These are phyloP conservation scores for human DNA, from an alignment of 2,113 vertebrate species.

Conservation along the genomic window DNA sequence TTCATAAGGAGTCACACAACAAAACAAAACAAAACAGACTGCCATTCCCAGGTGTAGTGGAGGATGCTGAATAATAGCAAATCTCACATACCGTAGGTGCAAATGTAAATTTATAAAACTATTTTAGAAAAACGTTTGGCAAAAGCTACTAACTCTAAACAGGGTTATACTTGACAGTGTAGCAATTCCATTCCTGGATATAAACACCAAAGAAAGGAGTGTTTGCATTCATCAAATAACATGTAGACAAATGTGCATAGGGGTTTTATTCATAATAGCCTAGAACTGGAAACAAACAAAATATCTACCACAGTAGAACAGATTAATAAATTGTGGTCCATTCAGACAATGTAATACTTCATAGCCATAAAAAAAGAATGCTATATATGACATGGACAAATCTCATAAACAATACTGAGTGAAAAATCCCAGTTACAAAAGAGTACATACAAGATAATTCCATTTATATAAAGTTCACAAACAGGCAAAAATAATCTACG, in stretches of 20 bases:
- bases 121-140: not conserved
- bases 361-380: conserved; percentile 22
- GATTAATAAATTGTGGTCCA: not conserved
- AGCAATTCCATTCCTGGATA: not conserved
- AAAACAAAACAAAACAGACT: not conserved
- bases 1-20: not conserved
- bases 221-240: not conserved
- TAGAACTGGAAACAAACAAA: conserved; percentile 1
- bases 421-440: not conserved
- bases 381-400: not conserved
- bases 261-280: not conserved
- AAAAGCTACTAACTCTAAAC: conserved; percentile 8
- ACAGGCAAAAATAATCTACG: not conserved
- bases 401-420: not conserved
- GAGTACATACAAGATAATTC: not conserved
- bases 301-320: not conserved
- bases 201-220: not conserved
- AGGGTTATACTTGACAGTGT: not conserved
- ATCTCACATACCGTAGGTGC: not conserved
- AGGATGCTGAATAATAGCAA: not conserved
- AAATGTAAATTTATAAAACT: not conserved
- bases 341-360: conserved; percentile 2
- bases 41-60: not conserved
- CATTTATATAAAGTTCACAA: conserved; percentile 2
- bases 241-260: not conserved